phyloP scores from a whole-genome alignment of 2,797 vertebrate genomes.

The Mus caroli region DNA sequence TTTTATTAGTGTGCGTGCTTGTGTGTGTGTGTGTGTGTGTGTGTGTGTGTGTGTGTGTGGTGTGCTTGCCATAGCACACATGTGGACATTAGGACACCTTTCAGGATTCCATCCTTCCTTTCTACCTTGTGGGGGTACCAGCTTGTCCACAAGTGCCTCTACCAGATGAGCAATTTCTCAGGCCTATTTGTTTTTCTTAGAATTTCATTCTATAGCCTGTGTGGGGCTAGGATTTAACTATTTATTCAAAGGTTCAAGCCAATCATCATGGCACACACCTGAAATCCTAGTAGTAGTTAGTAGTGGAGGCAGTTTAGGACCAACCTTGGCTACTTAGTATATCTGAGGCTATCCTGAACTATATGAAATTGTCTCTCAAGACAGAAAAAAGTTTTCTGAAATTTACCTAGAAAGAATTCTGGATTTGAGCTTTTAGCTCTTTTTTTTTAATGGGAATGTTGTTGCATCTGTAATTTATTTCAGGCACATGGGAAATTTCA shows the following conservation, averaged over 20 bases:
- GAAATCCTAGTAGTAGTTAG: not conserved
- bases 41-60: not conserved
- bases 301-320: not conserved
- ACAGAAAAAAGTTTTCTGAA: slow-evolving; percentile 25
- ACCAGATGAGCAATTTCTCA: not conserved
- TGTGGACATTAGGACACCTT: not conserved
- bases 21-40: not conserved
- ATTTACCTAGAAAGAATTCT: not conserved
- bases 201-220: not conserved
- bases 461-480: not conserved
- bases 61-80: not conserved
- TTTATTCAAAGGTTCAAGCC: not conserved
- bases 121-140: not conserved
- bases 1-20: not conserved
- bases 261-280: not conserved
- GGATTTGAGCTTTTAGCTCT: slow-evolving; percentile 6
- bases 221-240: not conserved
- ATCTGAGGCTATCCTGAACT: not conserved
- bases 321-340: not conserved
- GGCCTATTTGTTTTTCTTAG: not conserved
- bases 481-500: not conserved
- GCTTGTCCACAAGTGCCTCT: not conserved
- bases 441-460: slow-evolving; percentile 21
- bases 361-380: not conserved
- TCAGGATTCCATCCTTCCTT: not conserved